A percentile compares a stretch with the other conserved stretches of the same genome.
Evolutionary conservation across 2,888 invertebrate species (phyloP).

Genomic region (Idaea straminata): DNA sequence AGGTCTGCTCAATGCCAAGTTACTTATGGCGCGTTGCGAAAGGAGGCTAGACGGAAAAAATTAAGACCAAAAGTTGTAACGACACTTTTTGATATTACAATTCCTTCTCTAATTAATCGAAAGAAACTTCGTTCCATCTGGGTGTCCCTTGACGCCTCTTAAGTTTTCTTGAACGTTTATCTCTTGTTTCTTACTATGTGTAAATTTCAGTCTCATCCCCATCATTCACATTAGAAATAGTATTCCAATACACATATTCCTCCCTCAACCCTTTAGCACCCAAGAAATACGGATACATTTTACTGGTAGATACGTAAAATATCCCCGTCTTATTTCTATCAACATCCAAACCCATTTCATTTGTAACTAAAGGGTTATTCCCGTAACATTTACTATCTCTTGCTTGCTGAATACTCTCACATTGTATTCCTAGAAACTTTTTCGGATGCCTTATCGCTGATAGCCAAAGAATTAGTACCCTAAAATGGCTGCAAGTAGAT

Average conservation of each 20-base stretch:
- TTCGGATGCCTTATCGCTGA: conserved; percentile 55
- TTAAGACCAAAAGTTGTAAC: too few species aligned
- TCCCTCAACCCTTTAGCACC: conserved; percentile 56
- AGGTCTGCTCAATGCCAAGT: too few species aligned
- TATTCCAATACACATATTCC: conserved; percentile 58
- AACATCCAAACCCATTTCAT: conserved; percentile 51
- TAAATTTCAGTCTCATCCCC: conserved; percentile 58
- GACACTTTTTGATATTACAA: too few species aligned
- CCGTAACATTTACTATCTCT: conserved; percentile 57
- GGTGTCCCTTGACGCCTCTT: too few species aligned
- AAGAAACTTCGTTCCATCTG: too few species aligned
- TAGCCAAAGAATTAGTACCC: conserved; percentile 57
- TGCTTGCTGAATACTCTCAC: conserved; percentile 61
- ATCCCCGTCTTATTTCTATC: conserved; percentile 54
- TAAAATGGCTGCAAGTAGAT: conserved; percentile 66
- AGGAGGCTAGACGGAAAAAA: too few species aligned
- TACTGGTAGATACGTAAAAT: conserved; percentile 61
- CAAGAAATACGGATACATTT: conserved; percentile 60
- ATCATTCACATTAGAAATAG: conserved; percentile 55
- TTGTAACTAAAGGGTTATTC: conserved; percentile 47
- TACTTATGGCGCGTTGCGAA: too few species aligned
- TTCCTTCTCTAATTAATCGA: too few species aligned
- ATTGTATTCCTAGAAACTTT: conserved; percentile 61
- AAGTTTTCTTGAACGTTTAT: background rate
- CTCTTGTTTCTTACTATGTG: conserved; percentile 39